Evolutionary conservation across 2,888 invertebrate species (phyloP).

Genomic region (Stenoptilia bipunctidactyla): DNA sequence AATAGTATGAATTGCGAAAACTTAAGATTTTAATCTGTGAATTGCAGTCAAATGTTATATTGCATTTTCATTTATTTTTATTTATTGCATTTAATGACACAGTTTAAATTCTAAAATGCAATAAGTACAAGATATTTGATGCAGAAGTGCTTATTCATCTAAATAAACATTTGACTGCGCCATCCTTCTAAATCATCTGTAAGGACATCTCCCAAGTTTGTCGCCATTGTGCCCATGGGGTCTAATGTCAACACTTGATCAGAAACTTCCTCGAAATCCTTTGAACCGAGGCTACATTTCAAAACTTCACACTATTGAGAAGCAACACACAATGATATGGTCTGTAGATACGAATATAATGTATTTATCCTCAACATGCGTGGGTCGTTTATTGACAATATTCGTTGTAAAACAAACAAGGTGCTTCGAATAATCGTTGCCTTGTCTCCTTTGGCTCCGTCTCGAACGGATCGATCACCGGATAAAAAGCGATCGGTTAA

Average conservation of each 20-base stretch:
- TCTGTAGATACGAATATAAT: constrained; percentile 16
- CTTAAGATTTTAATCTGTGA: too few relatives aligned
- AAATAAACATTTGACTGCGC: constrained; percentile 38
- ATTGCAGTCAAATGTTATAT: too few relatives aligned
- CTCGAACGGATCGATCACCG: constrained; percentile 25
- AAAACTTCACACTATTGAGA: constrained; percentile 45
- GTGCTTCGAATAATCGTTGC: too few relatives aligned
- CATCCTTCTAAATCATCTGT: constrained; percentile 50
- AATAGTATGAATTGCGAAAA: too few relatives aligned
- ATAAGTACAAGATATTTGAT: too few relatives aligned
- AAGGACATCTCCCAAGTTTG: constrained; percentile 44
- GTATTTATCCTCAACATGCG: constrained; percentile 26
- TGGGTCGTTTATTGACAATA: constrained; percentile 23
- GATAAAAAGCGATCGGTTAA: constrained; percentile 37
- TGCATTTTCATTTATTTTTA: too few relatives aligned
- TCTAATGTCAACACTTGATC: constrained; percentile 51
- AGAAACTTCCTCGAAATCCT: constrained; percentile 49
- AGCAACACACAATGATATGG: constrained; percentile 6
- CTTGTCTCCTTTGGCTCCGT: too few relatives aligned
- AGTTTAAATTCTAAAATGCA: too few relatives aligned
- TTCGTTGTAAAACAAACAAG: constrained; percentile 24
- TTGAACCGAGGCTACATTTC: constrained; percentile 44
- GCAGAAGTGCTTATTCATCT: constrained; percentile 36
- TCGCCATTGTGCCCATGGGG: constrained; percentile 41
- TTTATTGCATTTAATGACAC: too few relatives aligned